phyloP scores from a whole-genome alignment of 1,140 invertebrate genomes.

The Apolygus lucorum region DNA sequence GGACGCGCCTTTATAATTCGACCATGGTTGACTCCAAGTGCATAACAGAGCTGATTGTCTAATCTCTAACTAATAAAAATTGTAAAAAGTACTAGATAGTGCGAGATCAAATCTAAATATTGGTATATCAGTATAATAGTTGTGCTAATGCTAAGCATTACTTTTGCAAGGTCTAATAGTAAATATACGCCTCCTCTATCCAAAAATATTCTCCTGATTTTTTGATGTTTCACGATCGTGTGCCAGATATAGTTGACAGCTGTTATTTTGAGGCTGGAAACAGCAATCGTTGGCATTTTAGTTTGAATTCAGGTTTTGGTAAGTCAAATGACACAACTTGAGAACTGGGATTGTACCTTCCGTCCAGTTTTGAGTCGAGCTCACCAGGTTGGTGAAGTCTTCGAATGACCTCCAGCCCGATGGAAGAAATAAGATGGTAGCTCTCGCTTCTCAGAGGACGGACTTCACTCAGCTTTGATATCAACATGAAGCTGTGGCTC shows the following conservation, averaged over 20 bases:
- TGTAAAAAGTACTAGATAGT: no score
- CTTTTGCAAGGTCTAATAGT: constrained; percentile 16
- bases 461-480: neutral
- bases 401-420: constrained; percentile 2
- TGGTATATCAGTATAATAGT: no score
- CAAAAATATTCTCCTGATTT: neutral
- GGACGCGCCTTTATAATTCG: no score
- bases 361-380: neutral
- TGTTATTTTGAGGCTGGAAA: constrained; percentile 9
- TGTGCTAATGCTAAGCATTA: neutral
- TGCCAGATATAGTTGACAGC: constrained; percentile 19
- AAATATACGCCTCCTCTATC: constrained; percentile 15
- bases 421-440: neutral
- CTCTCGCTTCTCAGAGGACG: neutral
- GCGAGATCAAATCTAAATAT: no score
- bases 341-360: neutral
- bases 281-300: no score
- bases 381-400: neutral
- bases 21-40: no score
- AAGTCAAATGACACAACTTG: no score
- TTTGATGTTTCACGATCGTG: neutral
- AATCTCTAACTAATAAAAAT: no score
- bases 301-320: no score
- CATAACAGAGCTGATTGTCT: no score
- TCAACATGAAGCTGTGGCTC: constrained; percentile 2